Conservation (phyloP, 2,888 invertebrate genomes). For the Nomada hirtipes region DNA sequence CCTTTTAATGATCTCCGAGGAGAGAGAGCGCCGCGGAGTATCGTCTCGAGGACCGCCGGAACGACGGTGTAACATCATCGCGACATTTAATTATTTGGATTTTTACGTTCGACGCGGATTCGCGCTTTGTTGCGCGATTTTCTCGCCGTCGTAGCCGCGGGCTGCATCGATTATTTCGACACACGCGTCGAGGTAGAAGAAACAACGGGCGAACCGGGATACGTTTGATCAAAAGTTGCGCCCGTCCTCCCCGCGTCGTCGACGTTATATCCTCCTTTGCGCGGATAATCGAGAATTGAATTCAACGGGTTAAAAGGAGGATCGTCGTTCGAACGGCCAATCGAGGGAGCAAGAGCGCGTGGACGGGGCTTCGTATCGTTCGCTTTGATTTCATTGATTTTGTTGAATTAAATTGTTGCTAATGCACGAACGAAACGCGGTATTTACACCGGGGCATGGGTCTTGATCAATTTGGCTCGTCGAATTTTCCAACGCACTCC, state of each 20-base stretch:
- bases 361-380: not conserved
- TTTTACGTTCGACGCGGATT: constrained; percentile 33
- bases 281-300: not conserved
- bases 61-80: constrained; percentile 46
- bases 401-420: constrained; percentile 12
- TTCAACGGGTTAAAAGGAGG: constrained; percentile 2
- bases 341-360: not conserved
- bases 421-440: not conserved
- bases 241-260: too few species aligned
- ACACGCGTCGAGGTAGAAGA: constrained; percentile 28
- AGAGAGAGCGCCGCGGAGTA: constrained; percentile 33
- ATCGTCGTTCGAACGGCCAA: not conserved
- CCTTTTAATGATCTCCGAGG: constrained; percentile 56
- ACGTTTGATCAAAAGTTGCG: constrained; percentile 29
- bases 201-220: constrained; percentile 12
- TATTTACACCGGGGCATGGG: constrained; percentile 9
- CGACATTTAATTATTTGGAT: constrained; percentile 59
- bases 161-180: constrained; percentile 41
- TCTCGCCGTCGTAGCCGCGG: not conserved
- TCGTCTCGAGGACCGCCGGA: constrained; percentile 45
- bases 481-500: constrained; percentile 12
- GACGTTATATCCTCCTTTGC: not conserved
- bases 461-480: constrained; percentile 32
- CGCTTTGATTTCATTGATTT: constrained; percentile 29
- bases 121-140: constrained; percentile 27